Base-by-base conservation (phyloP, 2,888 invertebrate genomes). In the Dynastes hyllus region DNA sequence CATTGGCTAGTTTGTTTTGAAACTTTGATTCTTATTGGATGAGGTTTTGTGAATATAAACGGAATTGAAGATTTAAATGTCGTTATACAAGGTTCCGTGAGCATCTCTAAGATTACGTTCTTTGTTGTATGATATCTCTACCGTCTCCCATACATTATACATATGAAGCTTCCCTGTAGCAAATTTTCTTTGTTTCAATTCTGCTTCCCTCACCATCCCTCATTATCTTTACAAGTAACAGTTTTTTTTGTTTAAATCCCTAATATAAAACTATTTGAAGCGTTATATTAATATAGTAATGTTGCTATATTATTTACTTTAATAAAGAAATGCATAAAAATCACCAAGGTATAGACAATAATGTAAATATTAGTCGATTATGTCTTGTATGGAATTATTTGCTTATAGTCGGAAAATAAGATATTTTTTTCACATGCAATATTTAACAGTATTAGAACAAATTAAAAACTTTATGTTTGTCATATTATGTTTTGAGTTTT, bases 1-100 rank as follows among this genome's bases (percentile, higher is more conserved):
- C 65, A 79, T 80, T 80, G 79, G 78, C 76, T 61, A 65, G 58
- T 77, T 79, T 67, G 73, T 65, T 80, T 81, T 76, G 75, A 79
- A 79, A 32, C 6, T 29, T n/a, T 27, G 22, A n/a, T 37, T 50
- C 45, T 16, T 27, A 71, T 69, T 79, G 76, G 70, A 40, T 32
- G 6, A 58, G 27, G 11, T 27, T n/a, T 75, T 61, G 58, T 73
- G 45, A 73, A 73, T 40, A 75, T 75, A 61, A 75, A 61, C 73
- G 45, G 27, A 61, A 22, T 27, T 13, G 45, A 61, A 73, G 71
- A 79, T 79, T 73, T 61, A 58, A 79, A 75, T 27, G 45, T 75
- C 22, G 45, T 73, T 73, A 61, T 61, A 69, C 27, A 27, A 29
- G 29, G 55, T 37, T n/a, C 55, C 22, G 32, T 27, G 37, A 53